Conservation (phyloP, 2,113 vertebrate genomes). For the Odontesthes bonariensis region DNA sequence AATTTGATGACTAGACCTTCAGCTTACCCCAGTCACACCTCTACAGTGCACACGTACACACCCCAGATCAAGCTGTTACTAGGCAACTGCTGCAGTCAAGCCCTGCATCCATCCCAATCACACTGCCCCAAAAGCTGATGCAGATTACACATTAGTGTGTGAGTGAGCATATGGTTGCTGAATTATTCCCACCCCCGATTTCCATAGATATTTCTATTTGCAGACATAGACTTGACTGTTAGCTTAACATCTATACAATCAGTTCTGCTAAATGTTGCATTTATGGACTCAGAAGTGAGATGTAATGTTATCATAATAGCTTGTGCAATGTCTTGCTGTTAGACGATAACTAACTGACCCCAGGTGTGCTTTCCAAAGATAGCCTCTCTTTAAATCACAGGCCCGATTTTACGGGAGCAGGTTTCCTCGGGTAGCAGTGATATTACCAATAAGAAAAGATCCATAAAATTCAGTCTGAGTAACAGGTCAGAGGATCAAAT, state of each 20-base stretch:
- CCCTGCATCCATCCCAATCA: conserved; percentile 22
- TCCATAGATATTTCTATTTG: neutral
- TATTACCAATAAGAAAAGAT: neutral
- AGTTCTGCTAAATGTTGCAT: neutral
- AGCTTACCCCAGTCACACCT: conserved; percentile 36
- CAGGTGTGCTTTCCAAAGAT: neutral
- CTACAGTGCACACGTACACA: conserved; percentile 7
- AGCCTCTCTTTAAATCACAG: neutral
- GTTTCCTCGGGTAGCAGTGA: conserved; percentile 10
- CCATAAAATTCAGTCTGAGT: neutral
- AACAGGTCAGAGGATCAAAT: neutral
- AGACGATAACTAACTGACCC: neutral
- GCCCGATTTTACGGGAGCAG: neutral
- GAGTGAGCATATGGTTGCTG: neutral
- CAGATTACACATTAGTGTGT: conserved; percentile 10
- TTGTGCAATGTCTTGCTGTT: neutral
- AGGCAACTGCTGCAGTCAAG: conserved; percentile 55
- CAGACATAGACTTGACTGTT: neutral
- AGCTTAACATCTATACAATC: neutral
- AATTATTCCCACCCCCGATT: neutral
- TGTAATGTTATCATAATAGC: neutral
- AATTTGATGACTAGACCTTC: conserved; percentile 53
- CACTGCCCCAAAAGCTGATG: conserved; percentile 28
- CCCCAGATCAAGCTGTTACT: conserved; percentile 46
- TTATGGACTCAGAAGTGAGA: neutral